A percentile compares a stretch with the other conserved stretches of the same genome.
Conservation (phyloP, 1,140 invertebrate genomes). For the Drosophila teissieri region DNA sequence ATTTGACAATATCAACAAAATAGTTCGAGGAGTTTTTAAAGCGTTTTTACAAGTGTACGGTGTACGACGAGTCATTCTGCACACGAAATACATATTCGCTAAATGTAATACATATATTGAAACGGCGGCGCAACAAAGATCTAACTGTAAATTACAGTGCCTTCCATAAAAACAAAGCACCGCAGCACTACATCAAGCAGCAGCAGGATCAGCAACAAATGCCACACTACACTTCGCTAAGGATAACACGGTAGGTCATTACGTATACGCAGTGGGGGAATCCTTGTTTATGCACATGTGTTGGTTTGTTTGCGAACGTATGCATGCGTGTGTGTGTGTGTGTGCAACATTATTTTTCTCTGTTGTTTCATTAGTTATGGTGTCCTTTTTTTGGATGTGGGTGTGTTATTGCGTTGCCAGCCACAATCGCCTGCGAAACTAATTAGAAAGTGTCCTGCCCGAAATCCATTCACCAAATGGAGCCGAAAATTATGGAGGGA, state of each 20-base stretch:
- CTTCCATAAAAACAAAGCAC: slow-evolving; percentile 61
- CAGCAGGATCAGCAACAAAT: slow-evolving; percentile 31
- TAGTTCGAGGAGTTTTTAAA: slow-evolving; percentile 51
- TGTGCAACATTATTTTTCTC: slow-evolving; percentile 47
- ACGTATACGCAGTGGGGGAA: slow-evolving; percentile 47
- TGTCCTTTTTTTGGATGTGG: slow-evolving; percentile 38
- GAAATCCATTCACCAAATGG: slow-evolving; percentile 15
- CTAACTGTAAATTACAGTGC: slow-evolving; percentile 75
- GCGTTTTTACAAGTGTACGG: slow-evolving; percentile 47
- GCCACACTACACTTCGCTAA: slow-evolving; percentile 34
- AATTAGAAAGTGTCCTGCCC: slow-evolving; percentile 29
- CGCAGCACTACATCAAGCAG: slow-evolving; percentile 25
- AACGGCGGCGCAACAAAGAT: slow-evolving; percentile 25
- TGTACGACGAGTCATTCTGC: slow-evolving; percentile 13
- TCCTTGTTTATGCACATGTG: neutral
- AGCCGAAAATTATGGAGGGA: neutral
- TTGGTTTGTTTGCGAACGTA: neutral
- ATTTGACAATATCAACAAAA: slow-evolving; percentile 44
- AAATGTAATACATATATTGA: slow-evolving; percentile 60
- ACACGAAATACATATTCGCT: slow-evolving; percentile 68
- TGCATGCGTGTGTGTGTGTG: slow-evolving; percentile 4
- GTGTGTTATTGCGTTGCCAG: slow-evolving; percentile 3
- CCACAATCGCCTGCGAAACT: slow-evolving; percentile 2
- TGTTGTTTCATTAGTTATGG: slow-evolving; percentile 34
- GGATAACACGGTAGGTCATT: slow-evolving; percentile 69